Evolutionary conservation across 2,888 invertebrate species (phyloP), one percentile per base, ranked within the genome.

Genomic region (Dynastes maya): DNA sequence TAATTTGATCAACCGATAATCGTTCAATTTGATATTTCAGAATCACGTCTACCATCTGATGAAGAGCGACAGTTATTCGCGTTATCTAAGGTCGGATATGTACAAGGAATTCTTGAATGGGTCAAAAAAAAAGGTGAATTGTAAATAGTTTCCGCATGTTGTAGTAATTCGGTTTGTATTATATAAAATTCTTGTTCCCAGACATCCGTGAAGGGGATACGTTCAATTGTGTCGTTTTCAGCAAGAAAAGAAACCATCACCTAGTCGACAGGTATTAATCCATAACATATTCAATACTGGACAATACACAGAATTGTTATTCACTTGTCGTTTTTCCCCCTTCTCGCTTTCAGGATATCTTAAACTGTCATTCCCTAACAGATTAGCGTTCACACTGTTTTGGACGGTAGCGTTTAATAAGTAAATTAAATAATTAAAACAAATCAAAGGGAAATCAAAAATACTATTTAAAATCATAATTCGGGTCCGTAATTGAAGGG

Each of bases 41-140:
- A 96, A 98, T 6, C 99, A 99, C 90, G 98, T 99, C 55, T 99
- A 98, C 89, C 98, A 98, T 87, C 91, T 99, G 84, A 99, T 99
- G 99, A 99, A 99, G 88, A 98, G 97, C 82, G 99, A 99, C 90
- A 98, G 98, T 87, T 99, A 99, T 88, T 98, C 98, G 76, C 92
- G 99, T 84, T 99, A 99, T 88, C 91, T 99, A 76, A 94, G 99
- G 82, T 99, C 98, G 0, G 99, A 99, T 84, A 97, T 98, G 96
- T 99, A 99, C 90, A 98, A 98, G 92, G 98, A 98, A 85, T 97
- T 96, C 87, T 91, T 98, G 80, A 97, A 96, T 88, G 97, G 97
- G 83, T 96, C 97, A 82, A 97, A 98, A 90, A 98, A 98, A 91
- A 98, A 98, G 95, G 97, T 98, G 90, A 88, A 86, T 74, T 72